Evolutionary conservation across 1,140 invertebrate genomes (phyloP).

Genomic region (Pantala flavescens): DNA sequence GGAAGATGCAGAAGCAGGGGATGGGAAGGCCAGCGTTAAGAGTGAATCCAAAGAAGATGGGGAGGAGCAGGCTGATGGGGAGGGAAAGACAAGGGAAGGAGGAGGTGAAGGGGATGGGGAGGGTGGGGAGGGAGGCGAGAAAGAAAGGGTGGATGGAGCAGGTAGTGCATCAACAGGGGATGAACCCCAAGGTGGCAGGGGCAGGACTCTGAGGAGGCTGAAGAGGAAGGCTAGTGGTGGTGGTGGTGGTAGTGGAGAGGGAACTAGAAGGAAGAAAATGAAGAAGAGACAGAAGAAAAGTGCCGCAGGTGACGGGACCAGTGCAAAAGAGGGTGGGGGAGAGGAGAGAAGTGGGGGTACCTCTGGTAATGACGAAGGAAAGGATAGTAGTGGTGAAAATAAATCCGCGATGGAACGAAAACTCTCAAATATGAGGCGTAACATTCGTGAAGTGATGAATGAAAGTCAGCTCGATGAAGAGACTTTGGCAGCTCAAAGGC

Average conservation of each 20-base stretch:
- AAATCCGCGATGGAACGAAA: conserved; percentile 39
- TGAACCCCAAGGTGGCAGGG: neutral
- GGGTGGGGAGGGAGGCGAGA: neutral
- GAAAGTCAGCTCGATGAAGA: conserved; percentile 84
- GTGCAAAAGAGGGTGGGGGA: conserved; percentile 11
- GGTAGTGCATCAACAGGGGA: neutral
- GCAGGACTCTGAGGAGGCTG: conserved; percentile 24
- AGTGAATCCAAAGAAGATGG: conserved; percentile 20
- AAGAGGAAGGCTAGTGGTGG: conserved; percentile 28
- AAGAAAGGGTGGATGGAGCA: neutral
- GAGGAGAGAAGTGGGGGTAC: conserved; percentile 22
- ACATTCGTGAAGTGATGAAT: conserved; percentile 84
- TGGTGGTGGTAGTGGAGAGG: conserved; percentile 19
- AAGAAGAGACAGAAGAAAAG: conserved; percentile 27
- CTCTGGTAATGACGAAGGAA: conserved; percentile 22
- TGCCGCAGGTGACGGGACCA: conserved; percentile 27
- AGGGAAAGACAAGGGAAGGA: conserved; percentile 6
- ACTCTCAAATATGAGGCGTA: conserved; percentile 59
- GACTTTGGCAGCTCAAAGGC: conserved; percentile 81
- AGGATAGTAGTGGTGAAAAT: conserved; percentile 28
- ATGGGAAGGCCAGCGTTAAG: conserved; percentile 20
- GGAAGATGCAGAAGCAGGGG: conserved; percentile 30
- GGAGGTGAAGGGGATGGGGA: neutral
- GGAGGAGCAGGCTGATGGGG: conserved; percentile 17
- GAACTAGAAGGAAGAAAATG: conserved; percentile 24